Evolutionary conservation across 2,888 invertebrate species (phyloP), one percentile per base, ranked within the genome.

Genomic region (Odiellus spinosus): DNA sequence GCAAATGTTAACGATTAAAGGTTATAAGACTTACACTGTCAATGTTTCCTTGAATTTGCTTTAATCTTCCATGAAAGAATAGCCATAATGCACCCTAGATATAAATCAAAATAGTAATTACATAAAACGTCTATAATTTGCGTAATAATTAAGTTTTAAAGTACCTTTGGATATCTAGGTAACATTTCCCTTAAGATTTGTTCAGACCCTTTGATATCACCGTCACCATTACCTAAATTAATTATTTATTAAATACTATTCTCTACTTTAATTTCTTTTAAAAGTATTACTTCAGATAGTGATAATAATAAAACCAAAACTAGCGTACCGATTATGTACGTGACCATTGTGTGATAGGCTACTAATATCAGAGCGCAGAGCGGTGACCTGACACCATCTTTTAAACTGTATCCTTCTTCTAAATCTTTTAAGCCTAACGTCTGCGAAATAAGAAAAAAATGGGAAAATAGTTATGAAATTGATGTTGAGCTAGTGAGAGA

Each of bases 1-100:
- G n/a, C n/a, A n/a, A n/a, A n/a, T n/a, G n/a, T n/a, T n/a, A n/a
- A n/a, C n/a, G n/a, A n/a, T n/a, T n/a, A n/a, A n/a, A n/a, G n/a
- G n/a, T n/a, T n/a, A 12, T 20, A 45, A 44, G 10, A 38, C 38
- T 53, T 56, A 66, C 67, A 55, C 63, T 71, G 17, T 76, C 74
- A 39, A 86, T 69, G 60, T 81, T 75, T 0, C 87, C 87, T 51
- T 76, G 76, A 61, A 90, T 76, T 59, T 88, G 76, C 62, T 87
- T 81, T 36, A 85, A 67, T 18, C 93, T 75, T 0, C 82, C 93
- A 67, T 82, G 81, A 64, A 91, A 86, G 64, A 91, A 87, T 32
- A 91, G 69, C 67, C 90, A 88, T 77, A 91, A 82, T 2, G 87
- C 85, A 40, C 93, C 88, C 75, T 78, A 64, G 46, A 61, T 55